Percentiles rank a stretch among this genome's conserved stretches.
Evolutionary conservation across 2,113 vertebrate genomes (phyloP).

Genomic region (Uropsilus gracilis): DNA sequence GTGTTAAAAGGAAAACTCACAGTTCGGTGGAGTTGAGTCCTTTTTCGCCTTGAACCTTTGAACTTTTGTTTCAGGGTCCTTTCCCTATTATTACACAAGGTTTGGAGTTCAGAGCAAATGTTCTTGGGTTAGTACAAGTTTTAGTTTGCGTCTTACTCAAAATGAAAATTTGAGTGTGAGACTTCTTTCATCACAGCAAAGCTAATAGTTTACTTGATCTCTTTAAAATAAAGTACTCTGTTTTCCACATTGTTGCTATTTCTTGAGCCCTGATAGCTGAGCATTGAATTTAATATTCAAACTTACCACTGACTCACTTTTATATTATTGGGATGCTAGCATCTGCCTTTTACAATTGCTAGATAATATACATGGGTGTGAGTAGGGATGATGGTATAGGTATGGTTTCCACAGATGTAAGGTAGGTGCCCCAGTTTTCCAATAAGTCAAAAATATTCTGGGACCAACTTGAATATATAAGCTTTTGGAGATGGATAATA

Average conservation of each 20-base stretch:
- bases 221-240: background rate
- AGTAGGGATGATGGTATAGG: background rate
- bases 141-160: background rate
- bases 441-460: background rate
- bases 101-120: background rate
- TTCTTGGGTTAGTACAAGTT: background rate
- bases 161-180: background rate
- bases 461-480: background rate
- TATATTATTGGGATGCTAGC: background rate
- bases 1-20: background rate
- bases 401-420: background rate
- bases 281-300: background rate
- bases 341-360: background rate
- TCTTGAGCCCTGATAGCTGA: background rate
- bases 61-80: background rate
- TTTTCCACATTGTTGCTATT: background rate
- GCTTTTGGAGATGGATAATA: background rate
- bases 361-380: background rate
- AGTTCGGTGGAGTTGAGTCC: background rate
- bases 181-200: background rate
- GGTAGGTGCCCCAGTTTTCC: background rate
- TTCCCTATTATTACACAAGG: background rate
- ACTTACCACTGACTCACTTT: background rate
- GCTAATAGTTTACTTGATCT: background rate
- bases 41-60: background rate